phyloP scores from a whole-genome alignment of 2,113 vertebrate genomes.

The Scopus umbretta region DNA sequence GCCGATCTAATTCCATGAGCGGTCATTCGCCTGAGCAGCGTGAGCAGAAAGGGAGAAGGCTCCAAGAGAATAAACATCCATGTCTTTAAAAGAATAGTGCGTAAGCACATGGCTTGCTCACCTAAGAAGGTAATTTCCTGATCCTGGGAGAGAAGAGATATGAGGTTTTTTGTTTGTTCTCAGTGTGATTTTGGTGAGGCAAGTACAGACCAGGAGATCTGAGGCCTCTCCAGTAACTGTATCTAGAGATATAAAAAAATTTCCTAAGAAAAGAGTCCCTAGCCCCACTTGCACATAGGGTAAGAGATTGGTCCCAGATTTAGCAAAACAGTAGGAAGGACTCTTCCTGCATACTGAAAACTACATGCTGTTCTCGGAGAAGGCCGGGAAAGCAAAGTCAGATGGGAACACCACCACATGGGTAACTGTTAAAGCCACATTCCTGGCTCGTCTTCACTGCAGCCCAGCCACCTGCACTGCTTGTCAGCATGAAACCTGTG shows the following conservation, averaged over 20 bases:
- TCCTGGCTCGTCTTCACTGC: not conserved
- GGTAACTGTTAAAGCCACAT: fast-evolving
- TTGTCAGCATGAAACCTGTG: not conserved
- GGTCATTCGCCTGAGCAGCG: not conserved
- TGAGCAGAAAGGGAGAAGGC: not conserved
- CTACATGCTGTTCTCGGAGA: not conserved
- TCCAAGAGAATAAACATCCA: not conserved
- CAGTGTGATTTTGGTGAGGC: not conserved
- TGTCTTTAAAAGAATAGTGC: not conserved
- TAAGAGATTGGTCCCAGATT: slow-evolving; percentile 13
- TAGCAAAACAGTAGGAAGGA: not conserved
- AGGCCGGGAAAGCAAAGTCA: not conserved
- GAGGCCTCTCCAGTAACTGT: not conserved
- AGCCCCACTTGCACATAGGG: not conserved
- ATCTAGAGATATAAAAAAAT: not conserved
- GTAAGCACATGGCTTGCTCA: not conserved
- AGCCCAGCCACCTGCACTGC: not conserved
- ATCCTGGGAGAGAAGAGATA: not conserved
- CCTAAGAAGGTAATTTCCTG: not conserved
- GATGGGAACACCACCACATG: not conserved
- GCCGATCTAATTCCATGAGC: not conserved
- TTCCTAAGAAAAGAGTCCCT: not conserved
- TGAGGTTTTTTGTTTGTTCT: not conserved
- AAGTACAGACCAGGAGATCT: not conserved
- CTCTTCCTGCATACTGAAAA: not conserved